Evolutionary conservation across 2,888 invertebrate genomes (phyloP).

Genomic region (Bellardia pandia): DNA sequence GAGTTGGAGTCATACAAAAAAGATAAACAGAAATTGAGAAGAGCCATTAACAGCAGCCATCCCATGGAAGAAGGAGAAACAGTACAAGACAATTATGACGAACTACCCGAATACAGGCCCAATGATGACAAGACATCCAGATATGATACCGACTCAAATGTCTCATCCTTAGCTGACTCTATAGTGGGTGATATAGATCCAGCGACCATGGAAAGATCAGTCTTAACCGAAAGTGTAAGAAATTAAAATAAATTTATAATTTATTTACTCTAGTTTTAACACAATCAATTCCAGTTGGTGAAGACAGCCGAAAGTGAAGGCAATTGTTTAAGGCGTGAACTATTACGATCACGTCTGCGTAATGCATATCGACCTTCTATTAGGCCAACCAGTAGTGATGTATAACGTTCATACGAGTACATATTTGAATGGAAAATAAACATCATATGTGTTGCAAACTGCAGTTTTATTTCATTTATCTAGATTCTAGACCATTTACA

Average conservation of each 20-base stretch:
- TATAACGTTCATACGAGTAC: neutral
- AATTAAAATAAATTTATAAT: neutral
- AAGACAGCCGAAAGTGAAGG: conserved; percentile 79
- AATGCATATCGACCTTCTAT: conserved; percentile 66
- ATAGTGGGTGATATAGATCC: conserved; percentile 77
- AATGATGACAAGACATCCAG: conserved; percentile 42
- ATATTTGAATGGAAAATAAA: neutral
- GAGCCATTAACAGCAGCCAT: conserved; percentile 13
- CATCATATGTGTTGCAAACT: neutral
- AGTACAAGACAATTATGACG: conserved; percentile 68
- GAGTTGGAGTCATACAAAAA: conserved; percentile 77
- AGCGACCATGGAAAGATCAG: conserved; percentile 78
- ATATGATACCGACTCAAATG: conserved; percentile 63
- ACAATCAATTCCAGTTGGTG: conserved; percentile 75
- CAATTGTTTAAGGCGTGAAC: conserved; percentile 79
- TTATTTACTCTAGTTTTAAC: neutral
- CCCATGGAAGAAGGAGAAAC: conserved; percentile 71
- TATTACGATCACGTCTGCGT: conserved; percentile 79
- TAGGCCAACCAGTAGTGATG: conserved; percentile 62
- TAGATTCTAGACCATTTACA: neutral
- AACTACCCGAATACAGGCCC: conserved; percentile 37
- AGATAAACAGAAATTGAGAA: conserved; percentile 31
- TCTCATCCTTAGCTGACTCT: conserved; percentile 76
- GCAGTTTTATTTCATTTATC: conserved; percentile 1
- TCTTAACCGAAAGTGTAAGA: conserved; percentile 80